These are phyloP conservation scores for Onychomys torridus DNA, from an alignment of 2,797 vertebrate genomes.

Conservation along the genomic window DNA sequence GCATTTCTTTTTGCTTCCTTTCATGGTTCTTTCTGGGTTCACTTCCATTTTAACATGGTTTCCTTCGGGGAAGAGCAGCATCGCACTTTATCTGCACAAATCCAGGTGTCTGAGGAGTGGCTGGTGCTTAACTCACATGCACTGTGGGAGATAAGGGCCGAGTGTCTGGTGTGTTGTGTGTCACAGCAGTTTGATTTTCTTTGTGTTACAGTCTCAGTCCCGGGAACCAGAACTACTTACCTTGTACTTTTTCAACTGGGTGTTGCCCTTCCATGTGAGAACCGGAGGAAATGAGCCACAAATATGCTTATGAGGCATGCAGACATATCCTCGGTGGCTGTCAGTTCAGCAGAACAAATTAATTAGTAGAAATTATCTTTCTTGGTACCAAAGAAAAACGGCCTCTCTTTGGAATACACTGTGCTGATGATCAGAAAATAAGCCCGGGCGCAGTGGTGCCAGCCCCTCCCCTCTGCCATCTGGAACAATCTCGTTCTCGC, in stretches of 20 bases:
- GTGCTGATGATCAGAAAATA: slow-evolving; percentile 15
- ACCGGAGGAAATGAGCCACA: slow-evolving; percentile 7
- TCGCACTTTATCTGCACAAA: background rate
- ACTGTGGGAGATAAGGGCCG: background rate
- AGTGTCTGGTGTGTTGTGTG: background rate
- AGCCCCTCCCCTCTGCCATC: background rate
- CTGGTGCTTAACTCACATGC: background rate
- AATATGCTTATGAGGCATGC: slow-evolving; percentile 33
- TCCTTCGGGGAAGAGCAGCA: background rate
- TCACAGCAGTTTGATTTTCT: background rate
- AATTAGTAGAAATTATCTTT: slow-evolving; percentile 70
- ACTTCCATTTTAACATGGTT: background rate
- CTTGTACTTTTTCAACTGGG: slow-evolving; percentile 34
- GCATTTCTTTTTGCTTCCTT: background rate
- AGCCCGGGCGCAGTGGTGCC: background rate
- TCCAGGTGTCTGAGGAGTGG: background rate
- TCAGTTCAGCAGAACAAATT: slow-evolving; percentile 71
- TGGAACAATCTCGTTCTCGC: background rate
- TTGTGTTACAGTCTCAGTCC: background rate
- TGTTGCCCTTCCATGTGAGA: background rate
- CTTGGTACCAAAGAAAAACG: slow-evolving; percentile 42
- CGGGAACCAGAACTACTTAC: slow-evolving; percentile 43
- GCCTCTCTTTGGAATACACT: slow-evolving; percentile 3
- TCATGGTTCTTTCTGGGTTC: background rate
- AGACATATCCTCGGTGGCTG: background rate